Evolutionary conservation across 2,113 vertebrate species (phyloP).

Genomic region (Colistium nudipinnis): DNA sequence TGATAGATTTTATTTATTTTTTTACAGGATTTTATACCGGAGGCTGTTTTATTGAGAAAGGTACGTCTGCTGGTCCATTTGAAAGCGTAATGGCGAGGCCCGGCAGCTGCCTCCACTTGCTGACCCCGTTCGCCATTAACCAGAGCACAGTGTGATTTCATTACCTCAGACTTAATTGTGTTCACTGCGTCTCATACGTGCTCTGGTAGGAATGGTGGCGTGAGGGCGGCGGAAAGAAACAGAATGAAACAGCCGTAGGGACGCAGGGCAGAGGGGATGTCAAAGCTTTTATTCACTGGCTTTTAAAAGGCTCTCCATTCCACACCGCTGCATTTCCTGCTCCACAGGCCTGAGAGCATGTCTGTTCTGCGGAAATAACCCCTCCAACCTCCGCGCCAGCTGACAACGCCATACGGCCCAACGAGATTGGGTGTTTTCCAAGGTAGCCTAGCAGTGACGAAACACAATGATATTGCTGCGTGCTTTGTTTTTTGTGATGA

Average conservation of each 20-base stretch:
- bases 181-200: conserved; percentile 64
- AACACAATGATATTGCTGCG: background rate
- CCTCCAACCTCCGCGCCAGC: conserved; percentile 39
- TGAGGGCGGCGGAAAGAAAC: conserved; percentile 47
- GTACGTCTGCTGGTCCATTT: conserved; percentile 41
- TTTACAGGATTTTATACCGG: conserved; percentile 36
- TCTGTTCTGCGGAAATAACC: conserved; percentile 51
- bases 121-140: conserved; percentile 75
- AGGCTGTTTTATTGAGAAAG: conserved; percentile 24
- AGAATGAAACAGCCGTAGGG: conserved; percentile 36
- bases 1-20: conserved; percentile 29
- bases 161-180: conserved; percentile 78
- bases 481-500: conserved; percentile 15
- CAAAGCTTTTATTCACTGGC: conserved; percentile 80
- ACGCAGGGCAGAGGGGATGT: conserved; percentile 71
- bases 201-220: conserved; percentile 56
- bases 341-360: conserved; percentile 48
- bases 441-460: conserved; percentile 4
- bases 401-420: conserved; percentile 27
- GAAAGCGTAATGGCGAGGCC: conserved; percentile 31
- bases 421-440: conserved; percentile 7
- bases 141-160: conserved; percentile 77
- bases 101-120: conserved; percentile 36
- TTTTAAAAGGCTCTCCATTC: conserved; percentile 76
- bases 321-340: conserved; percentile 48